A percentile compares a stretch with the other conserved stretches of the same genome.
phyloP scores from a whole-genome alignment of 2,113 vertebrate species.

The Ceyx margarethae region DNA sequence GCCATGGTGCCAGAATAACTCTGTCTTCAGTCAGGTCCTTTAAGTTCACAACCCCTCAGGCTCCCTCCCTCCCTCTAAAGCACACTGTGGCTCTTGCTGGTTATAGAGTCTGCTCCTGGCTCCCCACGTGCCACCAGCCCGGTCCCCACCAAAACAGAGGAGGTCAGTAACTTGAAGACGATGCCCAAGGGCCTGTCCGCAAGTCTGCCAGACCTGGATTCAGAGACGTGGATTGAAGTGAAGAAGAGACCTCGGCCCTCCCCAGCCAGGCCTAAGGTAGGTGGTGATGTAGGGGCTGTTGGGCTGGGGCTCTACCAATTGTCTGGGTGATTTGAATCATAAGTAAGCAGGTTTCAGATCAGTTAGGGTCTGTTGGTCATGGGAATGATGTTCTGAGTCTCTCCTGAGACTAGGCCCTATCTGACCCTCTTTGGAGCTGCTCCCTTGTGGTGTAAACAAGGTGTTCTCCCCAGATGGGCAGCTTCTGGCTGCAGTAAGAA shows the following conservation, averaged over 20 bases:
- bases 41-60: background rate
- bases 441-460: background rate
- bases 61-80: background rate
- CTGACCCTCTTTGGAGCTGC: background rate
- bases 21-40: background rate
- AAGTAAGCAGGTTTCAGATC: background rate
- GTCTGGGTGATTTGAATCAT: background rate
- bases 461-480: background rate
- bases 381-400: background rate
- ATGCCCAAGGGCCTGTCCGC: constrained; percentile 97
- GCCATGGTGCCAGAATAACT: background rate
- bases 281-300: background rate
- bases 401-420: background rate
- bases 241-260: constrained; percentile 95
- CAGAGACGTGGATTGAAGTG: constrained; percentile 97
- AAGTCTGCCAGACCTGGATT: constrained; percentile 94
- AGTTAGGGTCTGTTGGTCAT: background rate
- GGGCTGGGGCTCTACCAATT: background rate
- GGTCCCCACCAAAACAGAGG: constrained; percentile 79
- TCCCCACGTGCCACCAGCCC: constrained; percentile 81
- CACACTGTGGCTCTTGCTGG: background rate
- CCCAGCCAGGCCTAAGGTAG: constrained; percentile 87
- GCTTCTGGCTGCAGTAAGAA: background rate
- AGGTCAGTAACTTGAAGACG: constrained; percentile 90
- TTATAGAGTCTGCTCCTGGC: constrained; percentile 79